Evolutionary conservation across 2,797 vertebrate genomes (phyloP), one percentile per base, ranked within the genome.

Genomic region (Microctenopoma lineatum): DNA sequence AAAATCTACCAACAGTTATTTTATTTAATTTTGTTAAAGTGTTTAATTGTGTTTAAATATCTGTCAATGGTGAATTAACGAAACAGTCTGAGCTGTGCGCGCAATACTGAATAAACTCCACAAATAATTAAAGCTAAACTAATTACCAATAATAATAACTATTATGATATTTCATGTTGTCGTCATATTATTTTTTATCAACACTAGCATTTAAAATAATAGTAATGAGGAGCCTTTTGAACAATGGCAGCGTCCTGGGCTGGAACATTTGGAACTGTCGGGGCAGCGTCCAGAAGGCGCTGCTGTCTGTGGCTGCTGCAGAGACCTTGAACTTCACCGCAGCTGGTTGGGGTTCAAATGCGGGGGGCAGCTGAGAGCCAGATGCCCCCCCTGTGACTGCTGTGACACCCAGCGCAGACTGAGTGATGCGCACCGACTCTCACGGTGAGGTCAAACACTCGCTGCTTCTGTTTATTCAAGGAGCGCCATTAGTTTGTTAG

Each of bases 291-390:
- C 66, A 45, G 65, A 52, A 59, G 79, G 46, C 52, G 59, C 53
- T 59, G 59, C 57, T n/a, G 47, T 56, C 34, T 71, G 36, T 16
- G 50, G 75, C 73, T 62, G 80, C 77, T 70, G 75, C 87, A 74
- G 81, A 82, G 89, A 92, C 81, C 89, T 90, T 92, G 92, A 93
- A 90, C 93, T 95, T 94, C 87, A 90, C 69, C 73, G 86, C 84
- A 80, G 73, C 80, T 77, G 87, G 84, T 72, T 84, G 66, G 66
- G 74, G 85, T 80, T 81, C 83, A 87, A 85, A 81, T 70, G 84
- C 76, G 69, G 45, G 29, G 59, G 85, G 80, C 89, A 80, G 84
- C 87, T 89, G 86, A 82, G 91, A 92, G 88, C 92, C 93, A 94
- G 90, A 93, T 93, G 94, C 88, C 81, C 80, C 62, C 21, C 64